phyloP scores from a whole-genome alignment of 2,797 vertebrate species.

The Falco berigora region DNA sequence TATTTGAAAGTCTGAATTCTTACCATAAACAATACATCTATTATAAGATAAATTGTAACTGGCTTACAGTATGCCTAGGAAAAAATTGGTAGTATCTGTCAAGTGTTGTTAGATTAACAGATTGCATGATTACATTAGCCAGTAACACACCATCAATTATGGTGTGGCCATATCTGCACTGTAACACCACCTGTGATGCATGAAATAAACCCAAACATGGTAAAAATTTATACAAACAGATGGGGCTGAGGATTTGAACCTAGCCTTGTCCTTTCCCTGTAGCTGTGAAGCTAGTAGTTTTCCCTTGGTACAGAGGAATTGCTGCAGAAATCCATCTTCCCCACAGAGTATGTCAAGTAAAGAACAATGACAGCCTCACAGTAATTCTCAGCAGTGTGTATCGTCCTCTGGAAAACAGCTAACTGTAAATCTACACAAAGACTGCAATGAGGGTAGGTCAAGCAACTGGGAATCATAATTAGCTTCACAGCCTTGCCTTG shows the following conservation, averaged over 20 bases:
- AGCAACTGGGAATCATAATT: neutral
- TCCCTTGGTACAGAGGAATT: neutral
- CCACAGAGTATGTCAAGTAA: neutral
- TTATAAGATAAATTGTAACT: neutral
- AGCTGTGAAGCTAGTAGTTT: neutral
- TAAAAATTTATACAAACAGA: neutral
- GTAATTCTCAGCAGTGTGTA: neutral
- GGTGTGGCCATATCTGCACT: neutral
- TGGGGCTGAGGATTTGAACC: neutral
- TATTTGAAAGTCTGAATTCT: neutral
- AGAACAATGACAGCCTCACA: neutral
- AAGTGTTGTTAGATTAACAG: neutral
- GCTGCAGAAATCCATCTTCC: neutral
- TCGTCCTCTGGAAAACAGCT: neutral
- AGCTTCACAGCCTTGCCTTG: neutral
- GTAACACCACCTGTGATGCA: neutral
- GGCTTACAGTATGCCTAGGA: neutral
- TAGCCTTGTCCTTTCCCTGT: neutral
- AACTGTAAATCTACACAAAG: neutral
- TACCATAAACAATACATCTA: neutral
- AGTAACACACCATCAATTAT: neutral
- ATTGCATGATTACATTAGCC: neutral
- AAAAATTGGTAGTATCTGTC: neutral
- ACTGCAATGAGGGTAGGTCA: neutral
- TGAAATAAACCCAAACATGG: neutral